phyloP scores from a whole-genome alignment of 1,140 invertebrate genomes.

The Rhizoglyphus robini region DNA sequence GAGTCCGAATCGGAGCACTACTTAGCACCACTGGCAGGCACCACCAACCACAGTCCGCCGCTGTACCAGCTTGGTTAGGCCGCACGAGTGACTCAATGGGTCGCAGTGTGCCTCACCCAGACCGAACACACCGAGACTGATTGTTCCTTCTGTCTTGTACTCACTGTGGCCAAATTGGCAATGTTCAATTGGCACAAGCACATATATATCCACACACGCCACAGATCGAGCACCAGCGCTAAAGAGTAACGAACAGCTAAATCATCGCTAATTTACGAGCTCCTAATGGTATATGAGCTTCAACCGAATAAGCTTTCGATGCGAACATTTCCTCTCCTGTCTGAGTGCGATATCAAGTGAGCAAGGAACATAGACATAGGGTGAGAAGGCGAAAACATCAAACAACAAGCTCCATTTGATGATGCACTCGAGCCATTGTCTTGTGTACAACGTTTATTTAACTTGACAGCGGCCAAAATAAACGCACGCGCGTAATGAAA shows the following conservation, averaged over 20 bases:
- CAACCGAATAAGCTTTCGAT: neutral
- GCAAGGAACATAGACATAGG: neutral
- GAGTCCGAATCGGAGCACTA: no score
- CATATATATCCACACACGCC: no score
- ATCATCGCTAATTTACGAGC: conserved; percentile 12
- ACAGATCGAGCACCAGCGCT: no score
- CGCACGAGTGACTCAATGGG: no score
- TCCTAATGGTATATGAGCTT: neutral
- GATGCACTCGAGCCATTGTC: neutral
- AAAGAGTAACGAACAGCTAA: neutral
- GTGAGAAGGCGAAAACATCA: conserved; percentile 7
- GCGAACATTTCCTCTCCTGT: conserved; percentile 8
- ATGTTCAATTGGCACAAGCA: no score
- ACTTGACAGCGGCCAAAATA: conserved; percentile 14
- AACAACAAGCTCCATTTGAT: neutral
- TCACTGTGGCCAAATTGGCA: no score
- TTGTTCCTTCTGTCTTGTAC: no score
- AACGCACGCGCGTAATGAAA: neutral
- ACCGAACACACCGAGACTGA: no score
- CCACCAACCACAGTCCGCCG: no score
- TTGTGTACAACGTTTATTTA: neutral
- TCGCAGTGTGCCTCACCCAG: no score
- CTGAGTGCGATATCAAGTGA: conserved; percentile 9
- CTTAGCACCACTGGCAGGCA: no score
- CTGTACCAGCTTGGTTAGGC: no score